A percentile compares a stretch with the other conserved stretches of the same genome.
Evolutionary conservation across 2,797 vertebrate genomes (phyloP).

Genomic region (Falco rusticolus): DNA sequence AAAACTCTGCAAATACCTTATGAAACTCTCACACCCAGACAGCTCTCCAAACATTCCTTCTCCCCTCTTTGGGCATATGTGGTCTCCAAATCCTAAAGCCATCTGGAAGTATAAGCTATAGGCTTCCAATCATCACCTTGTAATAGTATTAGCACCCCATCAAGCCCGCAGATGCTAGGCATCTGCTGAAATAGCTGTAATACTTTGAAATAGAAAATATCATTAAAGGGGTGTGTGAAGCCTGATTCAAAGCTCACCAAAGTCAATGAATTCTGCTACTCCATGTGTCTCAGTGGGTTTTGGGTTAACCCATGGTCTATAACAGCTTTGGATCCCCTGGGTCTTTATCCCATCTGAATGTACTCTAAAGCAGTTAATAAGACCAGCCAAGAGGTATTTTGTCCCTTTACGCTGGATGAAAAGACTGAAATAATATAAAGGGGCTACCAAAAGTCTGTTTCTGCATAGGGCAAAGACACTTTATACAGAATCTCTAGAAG

Average conservation of each 20-base stretch:
- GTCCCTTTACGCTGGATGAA: not conserved
- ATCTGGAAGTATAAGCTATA: conserved; percentile 45
- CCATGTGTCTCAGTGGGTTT: not conserved
- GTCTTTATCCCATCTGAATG: not conserved
- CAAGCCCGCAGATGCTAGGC: conserved; percentile 40
- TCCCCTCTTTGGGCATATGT: not conserved
- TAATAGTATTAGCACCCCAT: conserved; percentile 67
- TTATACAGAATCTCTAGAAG: not conserved
- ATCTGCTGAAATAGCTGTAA: conserved; percentile 49
- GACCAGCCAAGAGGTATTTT: not conserved
- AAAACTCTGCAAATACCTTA: conserved; percentile 48
- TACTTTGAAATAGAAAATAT: conserved; percentile 32
- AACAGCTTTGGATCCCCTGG: not conserved
- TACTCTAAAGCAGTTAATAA: not conserved
- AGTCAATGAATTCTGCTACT: not conserved
- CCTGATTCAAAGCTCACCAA: not conserved
- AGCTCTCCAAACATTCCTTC: conserved; percentile 52
- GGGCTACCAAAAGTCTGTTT: not conserved
- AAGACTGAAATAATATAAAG: not conserved
- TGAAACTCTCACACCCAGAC: conserved; percentile 27
- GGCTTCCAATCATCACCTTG: conserved; percentile 64
- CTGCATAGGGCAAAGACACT: not conserved
- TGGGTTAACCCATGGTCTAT: not conserved
- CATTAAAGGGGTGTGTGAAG: not conserved
- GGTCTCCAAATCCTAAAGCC: conserved; percentile 29